Conservation (phyloP, 1,140 invertebrate species). For the Mesaphorura yosii region DNA sequence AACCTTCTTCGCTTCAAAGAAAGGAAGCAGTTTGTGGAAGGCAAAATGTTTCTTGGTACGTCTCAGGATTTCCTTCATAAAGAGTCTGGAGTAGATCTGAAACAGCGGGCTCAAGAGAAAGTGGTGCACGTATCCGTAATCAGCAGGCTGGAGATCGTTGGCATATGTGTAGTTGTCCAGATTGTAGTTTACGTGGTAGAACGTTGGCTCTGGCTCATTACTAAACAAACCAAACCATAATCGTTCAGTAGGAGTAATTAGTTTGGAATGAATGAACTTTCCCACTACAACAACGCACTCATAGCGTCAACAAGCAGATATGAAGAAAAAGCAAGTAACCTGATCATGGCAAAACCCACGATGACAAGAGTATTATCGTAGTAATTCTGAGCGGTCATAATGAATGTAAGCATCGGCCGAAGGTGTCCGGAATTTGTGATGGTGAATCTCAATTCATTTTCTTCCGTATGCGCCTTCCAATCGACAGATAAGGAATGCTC, state of each 20-base stretch:
- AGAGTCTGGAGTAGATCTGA: constrained; percentile 43
- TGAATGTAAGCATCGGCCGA: constrained; percentile 27
- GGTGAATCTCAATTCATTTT: no score
- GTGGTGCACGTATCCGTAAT: constrained; percentile 43
- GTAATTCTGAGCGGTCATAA: no score
- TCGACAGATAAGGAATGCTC: no score
- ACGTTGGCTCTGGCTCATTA: constrained; percentile 39
- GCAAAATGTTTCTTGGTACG: constrained; percentile 37
- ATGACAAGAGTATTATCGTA: no score
- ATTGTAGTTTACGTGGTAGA: constrained; percentile 42
- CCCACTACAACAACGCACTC: no score
- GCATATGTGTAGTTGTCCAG: constrained; percentile 44
- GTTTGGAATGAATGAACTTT: no score
- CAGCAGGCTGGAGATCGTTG: constrained; percentile 36
- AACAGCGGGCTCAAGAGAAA: constrained; percentile 47
- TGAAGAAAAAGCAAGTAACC: constrained; percentile 35
- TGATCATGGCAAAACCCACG: constrained; percentile 41
- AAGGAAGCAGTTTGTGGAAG: constrained; percentile 40
- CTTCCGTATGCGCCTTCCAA: no score
- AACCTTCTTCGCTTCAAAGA: no score
- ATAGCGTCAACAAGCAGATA: no score
- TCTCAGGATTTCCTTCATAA: constrained; percentile 47
- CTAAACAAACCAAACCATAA: constrained; percentile 27
- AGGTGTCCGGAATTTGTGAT: constrained; percentile 26
- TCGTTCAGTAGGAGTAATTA: constrained; percentile 23